Conservation (phyloP, 2,797 vertebrate genomes). For the Bradypus variegatus region DNA sequence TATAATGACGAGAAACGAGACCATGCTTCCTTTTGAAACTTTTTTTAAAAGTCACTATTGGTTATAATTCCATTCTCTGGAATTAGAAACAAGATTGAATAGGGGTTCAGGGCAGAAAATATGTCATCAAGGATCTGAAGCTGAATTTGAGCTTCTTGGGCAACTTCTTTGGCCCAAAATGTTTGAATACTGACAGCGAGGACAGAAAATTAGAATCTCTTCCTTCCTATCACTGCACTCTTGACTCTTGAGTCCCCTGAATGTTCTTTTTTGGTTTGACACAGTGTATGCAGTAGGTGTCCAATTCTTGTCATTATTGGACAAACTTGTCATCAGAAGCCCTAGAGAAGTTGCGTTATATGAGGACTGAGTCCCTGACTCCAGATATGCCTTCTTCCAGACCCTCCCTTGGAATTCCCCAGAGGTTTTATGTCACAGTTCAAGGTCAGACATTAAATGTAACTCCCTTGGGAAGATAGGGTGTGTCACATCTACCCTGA, state of each 20-base stretch:
- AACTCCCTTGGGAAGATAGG: accelerated
- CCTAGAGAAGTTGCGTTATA: accelerated
- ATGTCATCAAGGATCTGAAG: neutral
- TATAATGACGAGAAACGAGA: neutral
- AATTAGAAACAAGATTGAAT: neutral
- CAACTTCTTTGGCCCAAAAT: neutral
- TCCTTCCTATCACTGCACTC: neutral
- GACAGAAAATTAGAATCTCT: too few relatives aligned
- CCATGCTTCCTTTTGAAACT: too few relatives aligned
- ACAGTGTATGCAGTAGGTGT: accelerated
- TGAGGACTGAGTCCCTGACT: too few relatives aligned
- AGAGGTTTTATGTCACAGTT: neutral
- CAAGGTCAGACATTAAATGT: neutral
- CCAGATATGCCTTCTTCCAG: neutral
- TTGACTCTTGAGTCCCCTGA: too few relatives aligned
- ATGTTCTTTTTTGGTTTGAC: neutral
- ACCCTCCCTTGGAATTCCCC: neutral
- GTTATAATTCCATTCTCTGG: neutral
- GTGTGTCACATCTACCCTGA: accelerated
- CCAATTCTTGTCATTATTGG: too few relatives aligned
- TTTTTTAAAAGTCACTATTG: neutral
- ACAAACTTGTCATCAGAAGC: neutral
- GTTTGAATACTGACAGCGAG: accelerated
- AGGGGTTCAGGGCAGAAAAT: neutral
- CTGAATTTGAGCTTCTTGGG: neutral